Evolutionary conservation across 1,140 invertebrate genomes (phyloP), one percentile per base, ranked within the genome.

Genomic region (Drosophila parabipectinata): DNA sequence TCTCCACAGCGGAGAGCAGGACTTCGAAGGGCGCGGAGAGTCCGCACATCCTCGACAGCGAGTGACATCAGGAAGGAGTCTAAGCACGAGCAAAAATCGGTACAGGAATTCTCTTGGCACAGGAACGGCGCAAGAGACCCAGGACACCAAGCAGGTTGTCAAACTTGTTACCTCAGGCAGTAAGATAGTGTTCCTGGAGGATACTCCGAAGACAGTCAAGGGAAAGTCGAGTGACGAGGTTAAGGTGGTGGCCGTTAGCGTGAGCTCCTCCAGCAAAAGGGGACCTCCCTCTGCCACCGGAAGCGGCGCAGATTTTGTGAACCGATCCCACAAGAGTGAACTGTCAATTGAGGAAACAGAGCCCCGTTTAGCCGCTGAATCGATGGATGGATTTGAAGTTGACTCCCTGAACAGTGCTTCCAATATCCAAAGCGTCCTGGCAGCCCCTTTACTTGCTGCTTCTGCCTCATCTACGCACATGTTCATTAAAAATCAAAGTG

Each of bases 121-220:
- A 10, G 61, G 50, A 9, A 59, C 57, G 47, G 21, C 8, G 18
- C 74, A 72, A 2, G 45, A 69, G 1, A 28, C 34, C 0, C 66
- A 77, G 14, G 71, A 59, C 21, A 44, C 63, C n/a, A 67, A 59
- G 34, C 69, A 74, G 34, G 81, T 91, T 21, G 85, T 82, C 12
- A 88, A 91, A 48, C 57, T 90, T 54, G 85, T 91, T 9, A 91
- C 85, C 47, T 83, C 82, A 0, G 90, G 90, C 64, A 91, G 91
- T 52, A 91, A 91, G 53, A 91, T 91, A 55, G 85, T 91, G 7
- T 91, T 91, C 74, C 82, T 91, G 1, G 90, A 91, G 30, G 90
- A 91, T 67, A 60, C 58, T 2, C 81, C 85, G 0, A 48, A 7
- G 9, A 5, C 37, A 3, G 9, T 34, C 4, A 69, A 72, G 15